Evolutionary conservation across 2,888 invertebrate species (phyloP).

Genomic region (Drosophila mimica): DNA sequence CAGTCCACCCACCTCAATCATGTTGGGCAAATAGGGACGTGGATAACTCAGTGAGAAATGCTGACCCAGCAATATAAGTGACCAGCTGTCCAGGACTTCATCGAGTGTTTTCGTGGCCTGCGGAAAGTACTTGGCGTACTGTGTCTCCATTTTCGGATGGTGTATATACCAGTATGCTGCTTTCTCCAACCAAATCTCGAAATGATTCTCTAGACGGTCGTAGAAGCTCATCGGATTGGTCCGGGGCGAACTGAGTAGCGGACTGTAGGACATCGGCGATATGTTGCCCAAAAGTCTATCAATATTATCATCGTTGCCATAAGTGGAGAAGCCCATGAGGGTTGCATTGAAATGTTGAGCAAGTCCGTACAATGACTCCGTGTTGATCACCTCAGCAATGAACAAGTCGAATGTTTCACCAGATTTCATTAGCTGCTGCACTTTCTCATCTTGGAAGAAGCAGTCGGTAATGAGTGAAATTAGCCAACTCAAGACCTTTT

Average conservation of each 20-base stretch:
- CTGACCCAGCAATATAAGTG: slow-evolving; percentile 81
- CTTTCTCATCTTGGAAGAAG: slow-evolving; percentile 43
- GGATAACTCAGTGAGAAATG: slow-evolving; percentile 79
- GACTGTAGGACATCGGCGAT: slow-evolving; percentile 79
- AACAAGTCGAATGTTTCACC: slow-evolving; percentile 83
- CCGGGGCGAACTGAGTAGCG: slow-evolving; percentile 64
- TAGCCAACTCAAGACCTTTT: slow-evolving; percentile 11
- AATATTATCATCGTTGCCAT: slow-evolving; percentile 60
- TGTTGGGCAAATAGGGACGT: slow-evolving; percentile 82
- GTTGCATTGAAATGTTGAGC: slow-evolving; percentile 76
- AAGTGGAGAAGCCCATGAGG: slow-evolving; percentile 65
- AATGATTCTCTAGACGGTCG: slow-evolving; percentile 81
- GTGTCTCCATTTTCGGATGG: slow-evolving; percentile 67
- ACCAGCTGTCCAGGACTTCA: slow-evolving; percentile 71
- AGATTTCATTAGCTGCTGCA: slow-evolving; percentile 67
- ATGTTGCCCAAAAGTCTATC: slow-evolving; percentile 69
- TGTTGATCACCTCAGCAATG: slow-evolving; percentile 79
- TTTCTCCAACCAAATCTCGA: slow-evolving; percentile 49
- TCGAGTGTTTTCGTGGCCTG: slow-evolving; percentile 59
- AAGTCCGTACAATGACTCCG: slow-evolving; percentile 80
- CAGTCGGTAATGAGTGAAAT: not conserved
- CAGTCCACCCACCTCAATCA: slow-evolving; percentile 83
- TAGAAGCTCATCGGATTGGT: slow-evolving; percentile 81
- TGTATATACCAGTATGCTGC: slow-evolving; percentile 56
- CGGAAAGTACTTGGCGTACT: slow-evolving; percentile 72